Conservation (phyloP, 2,797 vertebrate genomes). For the Australoheros facetus region DNA sequence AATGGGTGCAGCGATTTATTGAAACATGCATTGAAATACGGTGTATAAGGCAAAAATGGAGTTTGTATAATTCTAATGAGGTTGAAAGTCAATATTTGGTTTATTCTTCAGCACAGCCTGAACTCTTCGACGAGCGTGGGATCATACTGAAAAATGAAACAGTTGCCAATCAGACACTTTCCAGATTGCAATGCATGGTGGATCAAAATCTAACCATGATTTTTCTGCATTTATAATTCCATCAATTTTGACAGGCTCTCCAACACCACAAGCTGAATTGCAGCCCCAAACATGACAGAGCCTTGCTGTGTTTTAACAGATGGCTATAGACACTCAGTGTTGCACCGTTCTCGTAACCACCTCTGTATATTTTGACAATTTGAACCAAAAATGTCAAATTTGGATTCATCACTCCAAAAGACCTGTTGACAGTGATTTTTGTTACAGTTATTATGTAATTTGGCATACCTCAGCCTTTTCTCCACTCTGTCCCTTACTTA, state of each 20-base stretch:
- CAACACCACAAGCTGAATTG: background rate
- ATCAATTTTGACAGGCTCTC: background rate
- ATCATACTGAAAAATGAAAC: too few species aligned
- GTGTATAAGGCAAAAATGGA: background rate
- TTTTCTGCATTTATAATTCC: background rate
- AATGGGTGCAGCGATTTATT: background rate
- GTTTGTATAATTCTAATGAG: too few species aligned
- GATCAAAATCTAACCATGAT: background rate
- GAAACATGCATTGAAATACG: background rate
- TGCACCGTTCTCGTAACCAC: background rate
- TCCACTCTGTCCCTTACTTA: background rate
- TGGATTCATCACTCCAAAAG: background rate
- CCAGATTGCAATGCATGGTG: background rate
- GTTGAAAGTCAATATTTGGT: too few species aligned
- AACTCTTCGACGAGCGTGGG: too few species aligned
- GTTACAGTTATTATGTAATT: too few species aligned
- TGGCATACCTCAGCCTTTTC: too few species aligned
- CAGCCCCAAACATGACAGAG: background rate
- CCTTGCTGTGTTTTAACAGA: background rate
- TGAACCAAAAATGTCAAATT: background rate
- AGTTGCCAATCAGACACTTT: too few species aligned
- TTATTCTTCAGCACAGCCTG: too few species aligned
- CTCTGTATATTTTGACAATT: background rate
- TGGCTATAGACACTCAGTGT: background rate
- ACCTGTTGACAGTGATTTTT: background rate